phyloP scores from a whole-genome alignment of 1,140 invertebrate genomes.

The Bombus haemorrhoidalis region DNA sequence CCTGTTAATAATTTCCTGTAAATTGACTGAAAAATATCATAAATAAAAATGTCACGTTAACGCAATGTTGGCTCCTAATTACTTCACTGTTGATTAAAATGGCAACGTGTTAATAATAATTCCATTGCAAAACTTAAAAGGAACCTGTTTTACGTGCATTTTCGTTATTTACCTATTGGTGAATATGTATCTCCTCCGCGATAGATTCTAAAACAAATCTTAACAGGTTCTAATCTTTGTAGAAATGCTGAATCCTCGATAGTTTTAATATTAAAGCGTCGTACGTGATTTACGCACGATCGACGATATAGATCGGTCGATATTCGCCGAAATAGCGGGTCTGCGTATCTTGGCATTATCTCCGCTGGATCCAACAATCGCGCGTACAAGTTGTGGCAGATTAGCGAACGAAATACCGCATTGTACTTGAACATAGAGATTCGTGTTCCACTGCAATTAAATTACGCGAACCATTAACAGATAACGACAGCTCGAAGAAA shows the following conservation, averaged over 20 bases:
- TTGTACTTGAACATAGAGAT: constrained; percentile 25
- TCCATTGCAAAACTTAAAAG: no score
- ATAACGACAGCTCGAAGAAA: constrained; percentile 53
- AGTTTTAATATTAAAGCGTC: no score
- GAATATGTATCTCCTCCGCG: no score
- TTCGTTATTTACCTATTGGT: no score
- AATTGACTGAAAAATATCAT: no score
- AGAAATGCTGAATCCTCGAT: background rate
- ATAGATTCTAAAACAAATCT: background rate
- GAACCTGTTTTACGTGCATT: no score
- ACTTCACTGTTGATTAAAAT: no score
- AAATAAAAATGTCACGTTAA: no score
- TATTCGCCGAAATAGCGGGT: constrained; percentile 61
- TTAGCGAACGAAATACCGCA: constrained; percentile 40
- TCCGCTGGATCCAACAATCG: background rate
- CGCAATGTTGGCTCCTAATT: no score
- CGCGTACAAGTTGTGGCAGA: constrained; percentile 42
- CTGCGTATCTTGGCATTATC: constrained; percentile 46
- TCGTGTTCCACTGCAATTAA: constrained; percentile 55
- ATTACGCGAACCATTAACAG: constrained; percentile 62
- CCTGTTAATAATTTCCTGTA: no score
- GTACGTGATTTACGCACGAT: background rate
- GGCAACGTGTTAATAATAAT: no score
- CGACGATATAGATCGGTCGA: background rate
- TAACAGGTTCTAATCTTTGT: background rate